Conservation (phyloP, 2,113 vertebrate species). For the Herpailurus yagouaroundi region DNA sequence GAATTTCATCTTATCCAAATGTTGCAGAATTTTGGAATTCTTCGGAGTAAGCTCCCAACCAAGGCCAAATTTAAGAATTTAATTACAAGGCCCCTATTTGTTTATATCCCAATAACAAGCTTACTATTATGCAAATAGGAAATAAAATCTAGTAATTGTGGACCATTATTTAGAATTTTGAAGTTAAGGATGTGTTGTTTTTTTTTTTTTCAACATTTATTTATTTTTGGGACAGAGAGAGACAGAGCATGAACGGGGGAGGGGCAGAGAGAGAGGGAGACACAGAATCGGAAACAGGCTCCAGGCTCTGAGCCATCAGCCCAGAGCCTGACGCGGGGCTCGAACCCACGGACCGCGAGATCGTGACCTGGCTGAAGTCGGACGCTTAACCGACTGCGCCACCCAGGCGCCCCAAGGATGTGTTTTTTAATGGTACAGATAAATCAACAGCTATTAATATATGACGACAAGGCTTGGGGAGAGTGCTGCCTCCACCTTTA, state of each 20-base stretch:
- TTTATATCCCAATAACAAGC: neutral
- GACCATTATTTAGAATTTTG: conserved; percentile 35
- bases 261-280: too few species aligned
- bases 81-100: neutral
- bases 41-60: neutral
- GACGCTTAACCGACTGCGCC: too few species aligned
- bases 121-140: neutral
- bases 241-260: too few species aligned
- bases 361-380: too few species aligned
- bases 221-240: too few species aligned
- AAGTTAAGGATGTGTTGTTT: conserved; percentile 22
- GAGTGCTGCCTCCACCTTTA: neutral
- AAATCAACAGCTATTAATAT: neutral
- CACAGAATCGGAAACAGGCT: too few species aligned
- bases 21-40: conserved; percentile 4
- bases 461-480: neutral
- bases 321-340: too few species aligned
- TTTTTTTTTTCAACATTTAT: too few species aligned
- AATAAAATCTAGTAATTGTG: neutral
- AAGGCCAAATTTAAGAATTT: neutral
- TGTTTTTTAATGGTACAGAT: neutral
- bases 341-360: too few species aligned
- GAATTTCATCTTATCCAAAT: conserved; percentile 41
- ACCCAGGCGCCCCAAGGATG: too few species aligned
- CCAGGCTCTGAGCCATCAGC: too few species aligned